A percentile compares a stretch with the other conserved stretches of the same genome.
phyloP scores from a whole-genome alignment of 2,797 vertebrate species.

The Steatocranus sp. region DNA sequence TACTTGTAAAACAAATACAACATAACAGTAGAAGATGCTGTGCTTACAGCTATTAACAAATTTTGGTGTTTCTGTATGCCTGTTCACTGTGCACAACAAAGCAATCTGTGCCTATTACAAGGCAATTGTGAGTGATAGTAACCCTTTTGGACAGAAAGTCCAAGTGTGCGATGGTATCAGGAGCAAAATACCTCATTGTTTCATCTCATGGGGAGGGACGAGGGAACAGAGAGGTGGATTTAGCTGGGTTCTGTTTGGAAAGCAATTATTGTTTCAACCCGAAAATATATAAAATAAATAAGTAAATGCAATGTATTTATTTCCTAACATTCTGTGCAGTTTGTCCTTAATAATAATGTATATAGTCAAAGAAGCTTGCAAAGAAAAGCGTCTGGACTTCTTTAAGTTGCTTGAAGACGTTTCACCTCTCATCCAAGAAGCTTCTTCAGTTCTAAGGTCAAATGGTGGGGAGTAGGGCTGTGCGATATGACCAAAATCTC shows the following conservation, averaged over 20 bases:
- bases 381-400: no score
- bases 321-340: not conserved
- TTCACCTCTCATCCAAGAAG: no score
- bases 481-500: no score
- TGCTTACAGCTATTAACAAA: not conserved
- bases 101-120: conserved; percentile 4
- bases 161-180: conserved; percentile 1
- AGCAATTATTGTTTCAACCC: fast-evolving
- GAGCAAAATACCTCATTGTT: conserved; percentile 35
- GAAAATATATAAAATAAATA: not conserved
- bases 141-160: conserved; percentile 14
- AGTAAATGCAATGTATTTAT: not conserved
- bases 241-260: not conserved
- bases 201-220: not conserved
- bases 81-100: conserved; percentile 20
- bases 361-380: not conserved
- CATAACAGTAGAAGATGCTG: not conserved
- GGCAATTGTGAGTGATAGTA: conserved; percentile 18
- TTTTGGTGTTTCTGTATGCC: not conserved
- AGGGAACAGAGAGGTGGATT: not conserved
- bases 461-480: no score
- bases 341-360: not conserved
- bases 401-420: no score
- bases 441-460: no score
- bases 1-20: not conserved